A percentile compares a stretch with the other conserved stretches of the same genome.
Conservation (phyloP, 2,113 vertebrate species). For the Daubentonia madagascariensis region DNA sequence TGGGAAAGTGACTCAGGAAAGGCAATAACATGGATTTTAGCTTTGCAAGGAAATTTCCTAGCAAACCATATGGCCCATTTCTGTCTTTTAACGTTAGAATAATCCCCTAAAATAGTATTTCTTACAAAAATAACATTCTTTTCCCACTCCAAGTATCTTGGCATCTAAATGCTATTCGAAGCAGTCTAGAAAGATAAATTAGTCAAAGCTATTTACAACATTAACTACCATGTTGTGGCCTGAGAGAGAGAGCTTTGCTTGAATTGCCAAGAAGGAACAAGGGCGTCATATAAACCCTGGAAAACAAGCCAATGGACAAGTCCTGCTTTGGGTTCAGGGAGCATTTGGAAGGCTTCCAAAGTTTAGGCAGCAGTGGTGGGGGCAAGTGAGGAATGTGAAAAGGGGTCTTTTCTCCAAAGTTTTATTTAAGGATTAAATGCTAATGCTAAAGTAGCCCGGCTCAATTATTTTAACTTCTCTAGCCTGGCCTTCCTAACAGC, state of each 20-base stretch:
- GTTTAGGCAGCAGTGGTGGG: background rate
- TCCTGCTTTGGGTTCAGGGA: background rate
- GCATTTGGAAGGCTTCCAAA: background rate
- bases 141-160: conserved; percentile 57
- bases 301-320: background rate
- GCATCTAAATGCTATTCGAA: conserved; percentile 68
- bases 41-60: conserved; percentile 68
- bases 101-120: conserved; percentile 69
- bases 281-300: background rate
- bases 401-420: background rate
- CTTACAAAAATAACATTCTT: conserved; percentile 71
- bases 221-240: conserved; percentile 28
- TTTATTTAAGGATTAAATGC: background rate
- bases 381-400: background rate
- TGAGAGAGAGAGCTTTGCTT: background rate
- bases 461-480: background rate
- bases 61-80: conserved; percentile 61
- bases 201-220: conserved; percentile 68
- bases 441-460: background rate
- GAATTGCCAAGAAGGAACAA: conserved; percentile 39
- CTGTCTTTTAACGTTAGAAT: conserved; percentile 56
- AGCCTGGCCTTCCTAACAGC: background rate
- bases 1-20: background rate
- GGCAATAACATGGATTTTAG: conserved; percentile 1
- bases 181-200: conserved; percentile 62